Percentiles rank a stretch among this genome's conserved stretches.
These are phyloP conservation scores for Sebastes nivosus DNA, from an alignment of 2,797 vertebrate genomes.

Conservation along the genomic window DNA sequence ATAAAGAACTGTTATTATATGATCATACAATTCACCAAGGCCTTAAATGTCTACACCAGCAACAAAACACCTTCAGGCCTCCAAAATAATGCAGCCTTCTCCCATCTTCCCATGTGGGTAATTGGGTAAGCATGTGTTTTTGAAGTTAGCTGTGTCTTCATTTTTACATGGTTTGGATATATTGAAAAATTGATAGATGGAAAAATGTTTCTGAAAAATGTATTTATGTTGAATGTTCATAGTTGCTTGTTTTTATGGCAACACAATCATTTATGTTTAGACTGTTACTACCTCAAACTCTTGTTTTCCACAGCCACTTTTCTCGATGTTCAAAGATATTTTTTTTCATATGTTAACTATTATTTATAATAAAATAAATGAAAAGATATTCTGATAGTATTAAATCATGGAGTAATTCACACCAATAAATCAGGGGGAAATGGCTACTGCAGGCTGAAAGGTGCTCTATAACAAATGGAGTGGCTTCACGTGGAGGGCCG, in stretches of 20 bases:
- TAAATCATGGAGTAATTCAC: neutral
- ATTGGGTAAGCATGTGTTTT: neutral
- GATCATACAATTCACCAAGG: neutral
- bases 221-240: slow-evolving; percentile 6
- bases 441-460: neutral
- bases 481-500: neutral
- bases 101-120: neutral
- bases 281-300: slow-evolving; percentile 33
- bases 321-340: neutral
- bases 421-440: neutral
- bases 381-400: neutral
- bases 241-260: neutral
- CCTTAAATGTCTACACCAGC: neutral
- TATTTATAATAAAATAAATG: slow-evolving; percentile 16
- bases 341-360: neutral
- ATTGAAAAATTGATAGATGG: neutral
- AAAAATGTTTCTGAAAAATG: neutral
- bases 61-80: neutral
- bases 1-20: neutral
- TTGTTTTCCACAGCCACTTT: neutral
- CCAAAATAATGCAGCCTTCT: neutral
- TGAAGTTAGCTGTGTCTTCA: neutral
- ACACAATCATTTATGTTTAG: slow-evolving; percentile 5
- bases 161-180: neutral
- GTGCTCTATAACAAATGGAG: slow-evolving; percentile 3